These are phyloP conservation scores for Caenorhabditis wallacei DNA, from an alignment of 2,888 invertebrate genomes.

Conservation along the genomic window DNA sequence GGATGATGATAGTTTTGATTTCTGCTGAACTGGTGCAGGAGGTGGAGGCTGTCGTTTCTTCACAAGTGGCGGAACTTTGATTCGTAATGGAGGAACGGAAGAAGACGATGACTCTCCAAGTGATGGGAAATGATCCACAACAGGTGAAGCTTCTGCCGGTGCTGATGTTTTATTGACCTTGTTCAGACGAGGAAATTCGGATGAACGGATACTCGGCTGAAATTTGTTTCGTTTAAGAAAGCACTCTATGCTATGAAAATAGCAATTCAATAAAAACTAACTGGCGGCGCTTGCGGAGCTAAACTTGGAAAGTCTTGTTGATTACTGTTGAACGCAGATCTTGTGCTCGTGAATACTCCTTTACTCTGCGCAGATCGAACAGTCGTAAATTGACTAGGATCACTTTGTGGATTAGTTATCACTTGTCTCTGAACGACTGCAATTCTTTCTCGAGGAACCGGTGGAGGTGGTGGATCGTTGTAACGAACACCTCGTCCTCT, in stretches of 20 bases:
- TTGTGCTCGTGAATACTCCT: conserved; percentile 30
- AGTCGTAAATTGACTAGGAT: conserved; percentile 67
- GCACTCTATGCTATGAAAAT: background rate
- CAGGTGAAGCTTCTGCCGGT: conserved; percentile 9
- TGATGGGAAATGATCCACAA: conserved; percentile 68
- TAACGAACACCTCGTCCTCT: conserved; percentile 22
- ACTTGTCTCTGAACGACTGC: conserved; percentile 51
- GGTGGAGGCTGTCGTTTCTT: conserved; percentile 49
- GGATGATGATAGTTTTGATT: conserved; percentile 13
- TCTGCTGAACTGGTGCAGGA: conserved; percentile 2
- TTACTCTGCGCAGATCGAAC: conserved; percentile 75
- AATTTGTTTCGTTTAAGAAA: background rate
- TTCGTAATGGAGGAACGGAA: conserved; percentile 28
- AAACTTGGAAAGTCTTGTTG: conserved; percentile 70
- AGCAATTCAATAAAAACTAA: no score
- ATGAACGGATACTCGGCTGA: conserved; percentile 52
- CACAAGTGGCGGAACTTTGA: conserved; percentile 45
- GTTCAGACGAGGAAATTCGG: conserved; percentile 70
- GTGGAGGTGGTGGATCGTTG: conserved; percentile 20
- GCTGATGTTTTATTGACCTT: conserved; percentile 50
- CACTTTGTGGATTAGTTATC: conserved; percentile 57
- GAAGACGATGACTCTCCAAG: conserved; percentile 54
- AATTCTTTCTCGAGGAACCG: conserved; percentile 45
- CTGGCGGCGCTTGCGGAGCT: conserved; percentile 54
- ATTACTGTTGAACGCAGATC: conserved; percentile 46